Percentiles rank a stretch among this genome's conserved stretches.
Evolutionary conservation across 2,888 invertebrate genomes (phyloP).

Genomic region (Polymixis lichenea): DNA sequence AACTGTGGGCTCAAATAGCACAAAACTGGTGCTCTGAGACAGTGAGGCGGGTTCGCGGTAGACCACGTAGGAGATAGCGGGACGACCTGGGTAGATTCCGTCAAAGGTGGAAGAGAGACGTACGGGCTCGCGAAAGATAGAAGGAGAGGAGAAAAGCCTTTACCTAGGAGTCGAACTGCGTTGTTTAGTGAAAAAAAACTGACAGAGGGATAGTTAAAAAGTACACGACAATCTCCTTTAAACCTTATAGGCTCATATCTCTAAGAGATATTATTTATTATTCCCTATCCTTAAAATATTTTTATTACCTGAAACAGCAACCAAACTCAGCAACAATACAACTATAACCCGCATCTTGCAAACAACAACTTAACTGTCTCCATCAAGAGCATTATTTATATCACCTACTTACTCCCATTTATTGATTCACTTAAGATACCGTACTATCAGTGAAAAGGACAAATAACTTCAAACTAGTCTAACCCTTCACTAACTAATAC

Average conservation of each 20-base stretch:
- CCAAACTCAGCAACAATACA: constrained; percentile 45
- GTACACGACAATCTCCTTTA: background rate
- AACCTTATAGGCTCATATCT: background rate
- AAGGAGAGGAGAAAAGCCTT: too few species aligned
- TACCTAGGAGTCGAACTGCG: too few species aligned
- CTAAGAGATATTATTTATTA: background rate
- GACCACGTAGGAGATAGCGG: too few species aligned
- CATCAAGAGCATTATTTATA: constrained; percentile 48
- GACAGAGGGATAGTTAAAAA: too few species aligned
- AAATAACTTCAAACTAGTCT: constrained; percentile 49
- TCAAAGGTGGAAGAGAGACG: too few species aligned
- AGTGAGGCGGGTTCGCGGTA: too few species aligned
- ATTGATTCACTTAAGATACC: constrained; percentile 58
- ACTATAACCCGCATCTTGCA: constrained; percentile 58
- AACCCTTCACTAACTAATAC: constrained; percentile 27
- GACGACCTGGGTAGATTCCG: too few species aligned
- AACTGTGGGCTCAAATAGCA: too few species aligned
- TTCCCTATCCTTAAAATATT: background rate
- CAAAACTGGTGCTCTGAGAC: too few species aligned
- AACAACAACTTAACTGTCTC: constrained; percentile 29
- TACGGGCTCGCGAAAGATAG: too few species aligned
- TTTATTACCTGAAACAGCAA: constrained; percentile 59
- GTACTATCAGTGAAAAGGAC: constrained; percentile 55
- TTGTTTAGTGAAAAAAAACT: too few species aligned
- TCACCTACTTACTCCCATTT: constrained; percentile 32